Conservation (phyloP, 2,113 vertebrate species). For the Macquaria australasica region DNA sequence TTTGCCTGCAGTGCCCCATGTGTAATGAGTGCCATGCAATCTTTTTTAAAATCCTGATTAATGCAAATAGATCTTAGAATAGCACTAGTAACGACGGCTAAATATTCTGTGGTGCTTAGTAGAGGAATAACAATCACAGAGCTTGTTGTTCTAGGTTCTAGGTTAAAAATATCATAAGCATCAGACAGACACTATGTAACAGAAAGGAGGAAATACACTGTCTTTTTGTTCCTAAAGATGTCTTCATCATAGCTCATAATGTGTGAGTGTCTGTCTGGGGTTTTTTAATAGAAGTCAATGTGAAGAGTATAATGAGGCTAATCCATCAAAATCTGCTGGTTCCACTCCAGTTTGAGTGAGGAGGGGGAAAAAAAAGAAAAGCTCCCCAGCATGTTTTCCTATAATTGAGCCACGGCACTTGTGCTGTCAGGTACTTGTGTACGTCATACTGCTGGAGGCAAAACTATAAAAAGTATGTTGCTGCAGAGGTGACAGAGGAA, state of each 20-base stretch:
- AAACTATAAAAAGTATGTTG: conserved; percentile 48
- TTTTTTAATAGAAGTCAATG: conserved; percentile 70
- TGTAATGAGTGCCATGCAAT: conserved; percentile 46
- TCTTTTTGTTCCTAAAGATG: conserved; percentile 39
- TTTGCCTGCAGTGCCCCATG: conserved; percentile 20
- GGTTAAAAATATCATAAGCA: conserved; percentile 34
- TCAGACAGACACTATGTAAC: conserved; percentile 2
- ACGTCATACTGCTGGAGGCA: conserved; percentile 48
- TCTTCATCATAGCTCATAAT: conserved; percentile 49
- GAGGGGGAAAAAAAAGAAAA: conserved; percentile 8
- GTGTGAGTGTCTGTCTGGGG: conserved; percentile 49
- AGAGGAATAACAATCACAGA: conserved; percentile 31
- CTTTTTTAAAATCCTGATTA: conserved; percentile 50
- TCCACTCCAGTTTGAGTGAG: conserved; percentile 55
- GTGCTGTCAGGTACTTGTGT: conserved; percentile 53
- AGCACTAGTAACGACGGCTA: conserved; percentile 46
- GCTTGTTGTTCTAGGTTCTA: conserved; percentile 26
- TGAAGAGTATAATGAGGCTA: conserved; percentile 70
- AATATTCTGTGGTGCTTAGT: conserved; percentile 39
- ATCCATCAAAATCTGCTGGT: conserved; percentile 69
- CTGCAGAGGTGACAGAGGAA: conserved; percentile 41
- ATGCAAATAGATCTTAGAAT: conserved; percentile 67
- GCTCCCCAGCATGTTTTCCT: conserved; percentile 42
- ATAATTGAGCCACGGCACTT: conserved; percentile 63
- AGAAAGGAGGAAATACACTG: conserved; percentile 25